A percentile compares a stretch with the other conserved stretches of the same genome.
These are phyloP conservation scores for Amphipyra berbera DNA, from an alignment of 2,888 invertebrate species.

Conservation along the genomic window DNA sequence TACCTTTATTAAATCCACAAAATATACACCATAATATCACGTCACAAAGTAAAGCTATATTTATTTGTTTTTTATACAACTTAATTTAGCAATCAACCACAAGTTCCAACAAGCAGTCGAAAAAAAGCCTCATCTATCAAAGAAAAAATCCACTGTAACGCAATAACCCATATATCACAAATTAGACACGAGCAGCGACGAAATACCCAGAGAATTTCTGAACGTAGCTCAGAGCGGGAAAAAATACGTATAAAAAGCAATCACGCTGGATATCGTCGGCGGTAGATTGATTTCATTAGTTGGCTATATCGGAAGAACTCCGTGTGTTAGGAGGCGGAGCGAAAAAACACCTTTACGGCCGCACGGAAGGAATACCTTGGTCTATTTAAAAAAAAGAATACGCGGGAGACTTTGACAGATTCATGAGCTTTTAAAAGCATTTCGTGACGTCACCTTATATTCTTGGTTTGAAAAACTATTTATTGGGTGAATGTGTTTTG, in stretches of 20 bases:
- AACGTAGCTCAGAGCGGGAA: slow-evolving; percentile 40
- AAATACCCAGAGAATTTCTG: slow-evolving; percentile 51
- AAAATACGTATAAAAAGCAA: slow-evolving; percentile 61
- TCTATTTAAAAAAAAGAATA: slow-evolving; percentile 21
- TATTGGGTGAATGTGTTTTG: neutral
- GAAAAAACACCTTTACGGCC: slow-evolving; percentile 33
- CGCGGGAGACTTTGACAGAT: slow-evolving; percentile 6
- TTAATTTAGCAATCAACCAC: slow-evolving; percentile 3
- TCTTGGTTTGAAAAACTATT: slow-evolving; percentile 6
- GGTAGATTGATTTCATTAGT: slow-evolving; percentile 67
- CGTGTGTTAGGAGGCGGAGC: slow-evolving; percentile 25
- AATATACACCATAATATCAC: too few relatives aligned
- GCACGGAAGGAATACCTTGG: slow-evolving; percentile 15
- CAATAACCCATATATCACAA: slow-evolving; percentile 55
- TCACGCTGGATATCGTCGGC: slow-evolving; percentile 59
- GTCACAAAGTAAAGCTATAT: too few relatives aligned
- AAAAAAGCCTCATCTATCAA: slow-evolving; percentile 21
- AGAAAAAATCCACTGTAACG: slow-evolving; percentile 31
- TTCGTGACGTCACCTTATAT: neutral
- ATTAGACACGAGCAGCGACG: slow-evolving; percentile 49
- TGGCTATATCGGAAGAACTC: slow-evolving; percentile 53
- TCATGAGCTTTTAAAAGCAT: neutral
- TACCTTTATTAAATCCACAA: too few relatives aligned
- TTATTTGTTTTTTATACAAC: too few relatives aligned
- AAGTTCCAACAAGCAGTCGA: slow-evolving; percentile 11